Evolutionary conservation across 2,888 invertebrate genomes (phyloP).

Genomic region (Hypselothyrea guttata): DNA sequence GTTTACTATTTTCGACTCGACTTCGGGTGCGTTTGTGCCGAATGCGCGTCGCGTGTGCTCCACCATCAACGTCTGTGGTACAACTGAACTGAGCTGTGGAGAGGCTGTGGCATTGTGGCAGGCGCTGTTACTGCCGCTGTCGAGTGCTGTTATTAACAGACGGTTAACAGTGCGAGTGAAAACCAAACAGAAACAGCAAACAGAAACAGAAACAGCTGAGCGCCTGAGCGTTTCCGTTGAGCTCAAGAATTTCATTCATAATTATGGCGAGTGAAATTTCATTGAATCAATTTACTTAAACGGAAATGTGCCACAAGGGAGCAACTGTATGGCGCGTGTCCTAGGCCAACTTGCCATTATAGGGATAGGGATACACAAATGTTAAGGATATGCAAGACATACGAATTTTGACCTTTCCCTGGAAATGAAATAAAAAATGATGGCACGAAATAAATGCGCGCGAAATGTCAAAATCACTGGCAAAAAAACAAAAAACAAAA

Average conservation of each 20-base stretch:
- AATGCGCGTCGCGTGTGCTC: constrained; percentile 60
- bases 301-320: constrained; percentile 59
- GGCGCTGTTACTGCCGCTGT: background rate
- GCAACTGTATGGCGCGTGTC: constrained; percentile 50
- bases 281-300: constrained; percentile 62
- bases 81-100: constrained; percentile 48
- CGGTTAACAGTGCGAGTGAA: background rate
- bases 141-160: constrained; percentile 8
- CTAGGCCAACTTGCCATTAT: constrained; percentile 27
- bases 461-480: constrained; percentile 75
- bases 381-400: constrained; percentile 41
- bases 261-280: constrained; percentile 63
- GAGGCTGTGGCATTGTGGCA: constrained; percentile 11
- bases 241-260: constrained; percentile 60
- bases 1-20: constrained; percentile 16
- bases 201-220: constrained; percentile 65
- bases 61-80: constrained; percentile 56
- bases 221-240: constrained; percentile 16
- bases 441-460: constrained; percentile 64
- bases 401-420: constrained; percentile 63
- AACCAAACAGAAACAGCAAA: constrained; percentile 1
- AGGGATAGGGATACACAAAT: constrained; percentile 17
- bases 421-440: constrained; percentile 29
- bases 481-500: constrained; percentile 12
- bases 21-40: constrained; percentile 9